phyloP scores from a whole-genome alignment of 2,888 invertebrate genomes.

The Euzetes globulus region DNA sequence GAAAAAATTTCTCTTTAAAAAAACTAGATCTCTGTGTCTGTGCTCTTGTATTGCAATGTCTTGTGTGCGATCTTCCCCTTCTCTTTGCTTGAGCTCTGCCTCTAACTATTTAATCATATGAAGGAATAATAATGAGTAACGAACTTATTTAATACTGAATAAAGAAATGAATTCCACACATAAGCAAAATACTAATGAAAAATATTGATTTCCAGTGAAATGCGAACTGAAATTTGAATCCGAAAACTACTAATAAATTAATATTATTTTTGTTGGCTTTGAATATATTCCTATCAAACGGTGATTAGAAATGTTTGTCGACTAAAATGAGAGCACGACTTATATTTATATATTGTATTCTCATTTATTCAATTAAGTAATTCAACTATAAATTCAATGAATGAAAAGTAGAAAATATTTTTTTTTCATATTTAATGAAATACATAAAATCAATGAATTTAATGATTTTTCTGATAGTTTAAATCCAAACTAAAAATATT shows the following conservation, averaged over 20 bases:
- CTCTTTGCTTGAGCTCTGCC: not conserved
- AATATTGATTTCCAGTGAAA: slow-evolving; percentile 17
- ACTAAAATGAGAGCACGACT: not conserved
- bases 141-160: slow-evolving; percentile 19
- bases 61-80: not conserved
- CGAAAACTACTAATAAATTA: not conserved
- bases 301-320: not conserved
- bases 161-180: slow-evolving; percentile 17
- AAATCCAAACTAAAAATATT: not conserved
- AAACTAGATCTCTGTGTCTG: not conserved
- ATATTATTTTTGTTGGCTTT: not conserved
- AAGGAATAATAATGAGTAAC: slow-evolving; percentile 19
- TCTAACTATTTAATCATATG: slow-evolving; percentile 25
- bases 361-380: too few relatives aligned
- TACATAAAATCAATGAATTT: not conserved
- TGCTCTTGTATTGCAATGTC: not conserved
- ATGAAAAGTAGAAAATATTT: too few relatives aligned
- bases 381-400: too few relatives aligned
- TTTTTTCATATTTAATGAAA: too few relatives aligned
- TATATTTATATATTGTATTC: too few relatives aligned
- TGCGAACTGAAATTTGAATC: slow-evolving; percentile 1
- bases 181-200: slow-evolving; percentile 24
- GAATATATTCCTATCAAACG: not conserved
- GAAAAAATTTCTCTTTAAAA: not conserved
- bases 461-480: not conserved